A percentile compares a stretch with the other conserved stretches of the same genome.
phyloP scores from a whole-genome alignment of 2,888 invertebrate species.

The Eupithecia subumbrata region DNA sequence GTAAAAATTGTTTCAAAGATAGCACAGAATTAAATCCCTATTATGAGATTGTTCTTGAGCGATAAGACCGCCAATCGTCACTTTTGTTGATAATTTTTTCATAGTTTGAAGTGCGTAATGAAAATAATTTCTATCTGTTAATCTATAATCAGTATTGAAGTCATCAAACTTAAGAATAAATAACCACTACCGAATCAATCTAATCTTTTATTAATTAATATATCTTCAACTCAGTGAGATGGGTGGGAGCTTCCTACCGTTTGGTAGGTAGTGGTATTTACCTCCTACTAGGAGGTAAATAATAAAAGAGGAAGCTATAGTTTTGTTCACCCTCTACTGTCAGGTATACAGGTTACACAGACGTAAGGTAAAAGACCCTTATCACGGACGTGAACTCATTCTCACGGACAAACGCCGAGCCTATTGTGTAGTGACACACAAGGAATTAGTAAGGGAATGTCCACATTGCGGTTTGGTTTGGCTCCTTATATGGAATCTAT shows the following conservation, averaged over 20 bases:
- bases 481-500: neutral
- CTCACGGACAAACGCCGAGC: slow-evolving; percentile 39
- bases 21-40: too few species aligned
- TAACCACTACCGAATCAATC: neutral
- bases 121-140: too few species aligned
- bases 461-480: slow-evolving; percentile 7
- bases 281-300: neutral
- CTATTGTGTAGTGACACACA: slow-evolving; percentile 44
- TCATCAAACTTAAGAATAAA: neutral
- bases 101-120: too few species aligned
- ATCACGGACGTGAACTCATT: slow-evolving; percentile 39
- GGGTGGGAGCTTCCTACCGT: neutral
- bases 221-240: neutral
- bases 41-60: too few species aligned
- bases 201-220: slow-evolving; percentile 6
- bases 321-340: slow-evolving; percentile 8
- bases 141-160: neutral
- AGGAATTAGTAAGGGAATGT: slow-evolving; percentile 32
- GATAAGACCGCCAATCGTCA: too few species aligned
- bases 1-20: too few species aligned
- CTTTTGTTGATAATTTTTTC: too few species aligned
- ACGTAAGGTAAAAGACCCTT: slow-evolving; percentile 37
- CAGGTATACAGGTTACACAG: slow-evolving; percentile 12
- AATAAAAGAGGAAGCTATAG: neutral
- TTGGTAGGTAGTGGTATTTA: too few species aligned